Conservation (phyloP, 2,797 vertebrate genomes). For the Limnodromus scolopaceus region DNA sequence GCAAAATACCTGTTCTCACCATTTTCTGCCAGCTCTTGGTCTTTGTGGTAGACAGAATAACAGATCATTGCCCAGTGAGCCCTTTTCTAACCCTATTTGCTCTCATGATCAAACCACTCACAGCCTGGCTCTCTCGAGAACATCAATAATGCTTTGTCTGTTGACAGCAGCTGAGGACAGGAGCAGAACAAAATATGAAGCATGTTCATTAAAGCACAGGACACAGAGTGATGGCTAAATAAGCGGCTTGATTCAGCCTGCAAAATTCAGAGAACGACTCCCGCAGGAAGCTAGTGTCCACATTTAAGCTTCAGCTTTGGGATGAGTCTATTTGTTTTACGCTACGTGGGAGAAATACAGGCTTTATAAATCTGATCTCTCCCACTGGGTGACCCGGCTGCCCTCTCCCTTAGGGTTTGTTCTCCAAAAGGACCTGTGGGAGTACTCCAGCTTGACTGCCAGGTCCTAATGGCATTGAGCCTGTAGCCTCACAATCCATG, state of each 20-base stretch:
- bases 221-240: not conserved
- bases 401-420: not conserved
- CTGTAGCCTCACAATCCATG: not conserved
- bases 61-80: not conserved
- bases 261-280: not conserved
- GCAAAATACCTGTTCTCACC: not conserved
- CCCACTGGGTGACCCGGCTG: not conserved
- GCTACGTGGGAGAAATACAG: not conserved
- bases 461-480: not conserved
- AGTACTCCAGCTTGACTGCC: not conserved
- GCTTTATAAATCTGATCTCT: not conserved
- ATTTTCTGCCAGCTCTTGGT: not conserved
- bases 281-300: not conserved
- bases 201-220: not conserved
- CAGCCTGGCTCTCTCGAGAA: not conserved
- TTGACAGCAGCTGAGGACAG: not conserved
- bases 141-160: not conserved
- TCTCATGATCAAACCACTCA: not conserved
- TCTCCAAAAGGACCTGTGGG: not conserved
- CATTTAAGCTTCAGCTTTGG: not conserved
- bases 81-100: not conserved
- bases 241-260: not conserved
- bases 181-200: not conserved
- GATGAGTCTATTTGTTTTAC: not conserved
- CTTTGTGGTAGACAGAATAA: not conserved